Evolutionary conservation across 2,113 vertebrate genomes (phyloP).

Genomic region (Ophthalmotilapia sp.): DNA sequence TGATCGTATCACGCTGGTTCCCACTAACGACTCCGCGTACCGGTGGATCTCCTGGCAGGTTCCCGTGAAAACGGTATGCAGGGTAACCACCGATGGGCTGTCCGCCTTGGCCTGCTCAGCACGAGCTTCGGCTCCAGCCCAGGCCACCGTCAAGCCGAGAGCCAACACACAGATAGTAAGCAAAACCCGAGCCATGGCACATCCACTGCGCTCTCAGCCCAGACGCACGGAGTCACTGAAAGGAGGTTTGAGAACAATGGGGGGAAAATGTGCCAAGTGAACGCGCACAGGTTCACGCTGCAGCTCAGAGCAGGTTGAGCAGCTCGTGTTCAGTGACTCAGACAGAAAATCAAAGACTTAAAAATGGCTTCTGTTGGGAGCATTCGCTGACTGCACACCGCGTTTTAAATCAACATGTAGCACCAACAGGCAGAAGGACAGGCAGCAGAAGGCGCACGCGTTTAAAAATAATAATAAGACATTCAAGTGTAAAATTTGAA

Average conservation of each 20-base stretch:
- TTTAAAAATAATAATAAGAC: background rate
- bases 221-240: background rate
- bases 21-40: constrained; percentile 61
- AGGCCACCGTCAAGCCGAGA: constrained; percentile 13
- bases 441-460: background rate
- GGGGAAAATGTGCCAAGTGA: background rate
- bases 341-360: constrained; percentile 26
- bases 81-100: constrained; percentile 11
- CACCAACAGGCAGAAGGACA: background rate
- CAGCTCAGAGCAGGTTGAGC: background rate
- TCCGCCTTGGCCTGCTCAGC: background rate
- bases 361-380: constrained; percentile 58
- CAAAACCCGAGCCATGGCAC: constrained; percentile 10
- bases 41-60: constrained; percentile 52
- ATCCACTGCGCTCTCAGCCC: background rate
- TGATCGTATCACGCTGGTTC: constrained; percentile 58
- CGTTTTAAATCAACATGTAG: background rate
- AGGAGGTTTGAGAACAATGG: background rate
- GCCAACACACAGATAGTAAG: background rate
- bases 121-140: background rate
- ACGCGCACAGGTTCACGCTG: background rate
- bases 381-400: background rate
- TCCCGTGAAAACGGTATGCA: constrained; percentile 36
- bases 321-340: background rate
- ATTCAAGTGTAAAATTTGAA: background rate